A percentile compares a stretch with the other conserved stretches of the same genome.
Evolutionary conservation across 2,888 invertebrate genomes (phyloP).

Genomic region (Caenorhabditis macrosperma): DNA sequence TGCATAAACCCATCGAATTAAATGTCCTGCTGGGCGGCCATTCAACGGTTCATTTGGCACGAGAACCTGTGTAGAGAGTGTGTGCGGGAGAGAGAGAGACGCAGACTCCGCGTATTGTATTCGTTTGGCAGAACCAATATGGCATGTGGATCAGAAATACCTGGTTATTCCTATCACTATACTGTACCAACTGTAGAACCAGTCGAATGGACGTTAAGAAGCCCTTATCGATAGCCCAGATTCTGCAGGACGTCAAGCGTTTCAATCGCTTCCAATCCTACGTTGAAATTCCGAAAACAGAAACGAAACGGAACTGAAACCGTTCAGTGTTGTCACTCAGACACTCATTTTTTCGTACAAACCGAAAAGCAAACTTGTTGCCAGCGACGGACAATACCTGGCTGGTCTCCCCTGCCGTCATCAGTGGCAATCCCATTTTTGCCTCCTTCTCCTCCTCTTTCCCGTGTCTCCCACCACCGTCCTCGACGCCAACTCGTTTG

Average conservation of each 20-base stretch:
- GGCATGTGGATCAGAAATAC: not conserved
- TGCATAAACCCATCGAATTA: constrained; percentile 32
- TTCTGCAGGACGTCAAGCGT: too few relatives aligned
- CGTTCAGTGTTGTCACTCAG: not conserved
- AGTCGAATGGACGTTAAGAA: not conserved
- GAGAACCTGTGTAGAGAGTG: constrained; percentile 13
- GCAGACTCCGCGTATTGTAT: constrained; percentile 4
- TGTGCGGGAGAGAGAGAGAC: not conserved
- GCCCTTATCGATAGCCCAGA: too few relatives aligned
- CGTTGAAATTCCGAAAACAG: too few relatives aligned
- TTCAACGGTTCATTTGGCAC: constrained; percentile 37
- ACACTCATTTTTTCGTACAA: not conserved
- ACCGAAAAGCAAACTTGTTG: constrained; percentile 33
- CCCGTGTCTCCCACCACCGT: not conserved
- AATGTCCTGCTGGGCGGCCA: constrained; percentile 26
- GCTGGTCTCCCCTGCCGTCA: not conserved
- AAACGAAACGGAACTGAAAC: constrained; percentile 3
- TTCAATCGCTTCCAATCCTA: not conserved
- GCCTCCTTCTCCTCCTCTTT: not conserved
- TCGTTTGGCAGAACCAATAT: constrained; percentile 25
- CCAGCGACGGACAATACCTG: not conserved
- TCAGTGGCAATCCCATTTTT: constrained; percentile 13
- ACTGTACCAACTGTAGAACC: not conserved
- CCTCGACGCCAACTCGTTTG: constrained; percentile 27
- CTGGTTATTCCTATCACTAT: not conserved